Evolutionary conservation across 2,797 vertebrate species (phyloP).

Genomic region (Phrynocephalus vlangalii): DNA sequence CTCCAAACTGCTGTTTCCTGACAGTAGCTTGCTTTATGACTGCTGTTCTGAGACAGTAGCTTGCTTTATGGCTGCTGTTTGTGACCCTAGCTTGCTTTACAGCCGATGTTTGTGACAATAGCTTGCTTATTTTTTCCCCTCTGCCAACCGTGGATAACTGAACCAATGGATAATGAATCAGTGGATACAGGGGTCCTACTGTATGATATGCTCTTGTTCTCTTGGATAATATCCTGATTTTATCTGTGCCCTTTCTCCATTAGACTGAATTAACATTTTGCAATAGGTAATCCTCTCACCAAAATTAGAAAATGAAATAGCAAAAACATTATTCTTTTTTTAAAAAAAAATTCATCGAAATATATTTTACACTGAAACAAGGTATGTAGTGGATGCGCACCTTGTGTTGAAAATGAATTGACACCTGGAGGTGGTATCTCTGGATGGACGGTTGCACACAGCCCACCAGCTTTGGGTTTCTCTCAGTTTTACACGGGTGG

Average conservation of each 20-base stretch:
- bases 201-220: background rate
- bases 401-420: background rate
- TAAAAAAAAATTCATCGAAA: background rate
- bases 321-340: background rate
- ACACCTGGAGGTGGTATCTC: background rate
- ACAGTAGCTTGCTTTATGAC: no score
- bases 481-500: no score
- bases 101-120: no score
- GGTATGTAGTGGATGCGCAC: background rate
- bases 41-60: no score
- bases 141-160: no score
- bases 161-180: no score
- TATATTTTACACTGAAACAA: background rate
- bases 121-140: no score
- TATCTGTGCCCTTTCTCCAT: background rate
- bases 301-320: background rate
- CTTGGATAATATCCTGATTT: background rate
- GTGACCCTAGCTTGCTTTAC: no score
- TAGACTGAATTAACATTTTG: background rate
- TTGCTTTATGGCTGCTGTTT: no score
- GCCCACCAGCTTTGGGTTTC: background rate
- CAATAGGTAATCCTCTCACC: background rate
- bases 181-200: no score
- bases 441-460: background rate
- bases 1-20: no score